Evolutionary conservation across 2,113 vertebrate genomes (phyloP), one percentile per base, ranked within the genome.

Genomic region (Motacilla tschutschensis): DNA sequence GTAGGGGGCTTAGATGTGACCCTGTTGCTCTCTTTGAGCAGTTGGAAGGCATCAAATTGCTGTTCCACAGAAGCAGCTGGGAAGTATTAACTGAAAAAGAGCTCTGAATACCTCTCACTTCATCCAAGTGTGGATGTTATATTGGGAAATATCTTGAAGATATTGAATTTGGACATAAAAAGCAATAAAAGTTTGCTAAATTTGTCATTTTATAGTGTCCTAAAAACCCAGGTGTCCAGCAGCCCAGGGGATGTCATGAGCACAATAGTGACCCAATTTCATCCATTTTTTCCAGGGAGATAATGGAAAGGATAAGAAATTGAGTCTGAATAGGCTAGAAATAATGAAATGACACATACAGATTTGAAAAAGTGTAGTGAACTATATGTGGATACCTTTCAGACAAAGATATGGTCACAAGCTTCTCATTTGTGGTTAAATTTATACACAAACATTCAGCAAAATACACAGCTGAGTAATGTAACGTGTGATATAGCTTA

Each of bases 241-340:
- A 78, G 35, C 65, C 57, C 65, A 83, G 77, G 41, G 44, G 46
- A 83, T 78, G 75, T 73, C 12, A 31, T 29, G n/a, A 85, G 25
- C 46, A 62, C 58, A 62, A 46, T 20, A 75, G 46, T 72, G 85
- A 92, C 54, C 41, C n/a, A 69, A 31, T 91, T 89, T 72, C 4
- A 78, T 62, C 28, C 21, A 43, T 67, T 74, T 94, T 93, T 80
- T 46, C 53, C 4, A 5, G 35, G 50, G 35, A 78, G 26, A 77
- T 77, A 80, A 74, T 59, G 46, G 60, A 53, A 83, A 78, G 17
- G n/a, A 83, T 69, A 83, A 93, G 66, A 92, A 91, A 60, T 54
- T 35, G 29, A 38, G 33, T 50, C 58, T 86, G 77, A 89, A 72
- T 58, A 87, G 50, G 10, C 17, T 78, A 65, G 54, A 91, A 79